Base-by-base conservation (phyloP, 2,113 vertebrate species). In the Mystacornis crossleyi region DNA sequence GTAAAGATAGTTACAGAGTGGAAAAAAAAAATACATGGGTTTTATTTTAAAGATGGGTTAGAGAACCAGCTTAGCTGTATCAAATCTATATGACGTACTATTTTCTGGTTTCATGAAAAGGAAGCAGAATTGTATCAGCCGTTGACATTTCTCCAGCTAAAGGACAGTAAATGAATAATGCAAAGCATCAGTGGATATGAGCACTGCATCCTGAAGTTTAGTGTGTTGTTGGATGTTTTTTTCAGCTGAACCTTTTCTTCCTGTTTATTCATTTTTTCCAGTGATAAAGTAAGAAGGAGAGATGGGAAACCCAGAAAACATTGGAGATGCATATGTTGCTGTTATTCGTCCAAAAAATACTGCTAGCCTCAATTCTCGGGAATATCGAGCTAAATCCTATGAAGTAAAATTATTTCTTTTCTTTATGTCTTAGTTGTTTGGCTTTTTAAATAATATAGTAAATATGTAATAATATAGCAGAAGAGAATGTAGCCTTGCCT, bases 291-390 rank as follows among this genome's bases (percentile, higher is more conserved):
- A 87, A 89, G 47, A 69, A 84, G 74, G 64, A 96, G 94, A 96
- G 18, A 99, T 99, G 99, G 99, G 99, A 93, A 99, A 99, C 97
- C 98, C 99, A 95, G 99, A 99, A 97, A 97, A 97, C 90, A 92
- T 98, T 38, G 99, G 99, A 97, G 99, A 99, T 90, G 99, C 97
- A 0, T 99, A 99, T 67, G 98, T 99, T 89, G 99, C 99, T 85
- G 99, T 99, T 92, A 99, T 99, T 95, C 99, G 99, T 94, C 99
- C 99, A 75, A 99, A 99, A 98, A 99, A 98, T 95, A 97, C 98
- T 83, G 98, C 99, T 97, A 99, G 99, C 96, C 98, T 99, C 83
- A 99, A 98, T 98, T 99, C 99, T 36, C 99, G 99, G 96, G 99
- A 99, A 92, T 99, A 99, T 97, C 98, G 99, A 97, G 99, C 99